Conservation (phyloP, 2,797 vertebrate genomes). For the Emys orbicularis region DNA sequence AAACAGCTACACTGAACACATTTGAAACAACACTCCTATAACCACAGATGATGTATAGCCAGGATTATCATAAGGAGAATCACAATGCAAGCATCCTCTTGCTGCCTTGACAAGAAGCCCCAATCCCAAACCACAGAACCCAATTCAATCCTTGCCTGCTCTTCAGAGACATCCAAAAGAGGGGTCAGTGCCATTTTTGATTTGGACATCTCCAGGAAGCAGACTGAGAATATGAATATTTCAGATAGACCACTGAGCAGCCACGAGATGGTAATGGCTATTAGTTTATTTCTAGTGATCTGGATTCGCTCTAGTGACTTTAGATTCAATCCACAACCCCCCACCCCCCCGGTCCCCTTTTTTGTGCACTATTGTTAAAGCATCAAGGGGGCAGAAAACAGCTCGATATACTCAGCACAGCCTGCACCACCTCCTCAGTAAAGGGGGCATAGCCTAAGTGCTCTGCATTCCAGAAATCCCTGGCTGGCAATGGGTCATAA, state of each 20-base stretch:
- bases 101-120: neutral
- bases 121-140: neutral
- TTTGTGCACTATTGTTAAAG: neutral
- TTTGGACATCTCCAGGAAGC: neutral
- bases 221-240: neutral
- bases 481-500: neutral
- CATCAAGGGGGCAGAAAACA: neutral
- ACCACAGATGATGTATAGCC: too few species aligned
- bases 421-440: neutral
- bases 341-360: rapidly evolving
- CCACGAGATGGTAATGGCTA: neutral
- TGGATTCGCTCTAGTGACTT: neutral
- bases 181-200: neutral
- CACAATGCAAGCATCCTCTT: neutral
- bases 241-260: neutral
- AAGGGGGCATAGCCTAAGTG: neutral
- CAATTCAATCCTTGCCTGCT: neutral
- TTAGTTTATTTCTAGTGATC: neutral
- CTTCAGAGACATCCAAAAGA: neutral
- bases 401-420: neutral
- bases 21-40: too few species aligned
- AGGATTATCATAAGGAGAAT: too few species aligned
- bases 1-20: too few species aligned
- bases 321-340: neutral
- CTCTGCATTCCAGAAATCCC: neutral